Evolutionary conservation across 92 coral and sea anemone genomes (phyloP).

Genomic region (Umimayanthus chanpuru): DNA sequence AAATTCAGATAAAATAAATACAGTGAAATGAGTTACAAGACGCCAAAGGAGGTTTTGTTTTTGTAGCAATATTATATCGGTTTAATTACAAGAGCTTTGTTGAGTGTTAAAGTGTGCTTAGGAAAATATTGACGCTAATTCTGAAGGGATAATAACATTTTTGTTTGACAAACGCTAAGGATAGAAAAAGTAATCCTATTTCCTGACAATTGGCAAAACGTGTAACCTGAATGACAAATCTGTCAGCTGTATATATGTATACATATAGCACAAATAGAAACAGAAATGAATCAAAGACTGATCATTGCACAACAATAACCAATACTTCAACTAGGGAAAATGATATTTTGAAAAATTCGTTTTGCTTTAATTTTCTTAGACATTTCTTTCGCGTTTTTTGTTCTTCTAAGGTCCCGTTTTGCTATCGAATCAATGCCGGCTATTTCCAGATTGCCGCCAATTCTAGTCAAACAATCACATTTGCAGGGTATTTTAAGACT

Average conservation of each 20-base stretch:
- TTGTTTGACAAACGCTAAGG: neutral
- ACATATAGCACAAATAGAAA: too few relatives aligned
- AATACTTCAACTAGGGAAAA: neutral
- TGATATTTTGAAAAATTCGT: neutral
- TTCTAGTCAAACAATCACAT: too few relatives aligned
- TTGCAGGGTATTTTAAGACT: too few relatives aligned
- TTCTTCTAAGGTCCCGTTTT: neutral
- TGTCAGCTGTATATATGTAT: too few relatives aligned
- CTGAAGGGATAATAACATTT: neutral
- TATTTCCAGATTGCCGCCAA: neutral
- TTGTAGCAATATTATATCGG: neutral
- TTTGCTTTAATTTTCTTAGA: neutral
- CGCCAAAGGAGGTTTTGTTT: neutral
- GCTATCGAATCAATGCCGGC: neutral
- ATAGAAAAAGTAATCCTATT: neutral
- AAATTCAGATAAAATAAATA: neutral
- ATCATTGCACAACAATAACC: neutral
- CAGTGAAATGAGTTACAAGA: neutral
- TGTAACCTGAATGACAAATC: neutral
- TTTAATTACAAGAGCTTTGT: neutral
- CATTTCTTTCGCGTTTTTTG: neutral
- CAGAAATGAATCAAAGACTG: neutral
- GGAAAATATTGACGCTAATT: neutral
- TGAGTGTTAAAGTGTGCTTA: conserved; percentile 17
- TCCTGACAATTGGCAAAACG: neutral